Percentiles rank a stretch among this genome's conserved stretches.
These are phyloP conservation scores for Thamnophis sirtalis DNA, from an alignment of 2,113 vertebrate species.

Conservation along the genomic window DNA sequence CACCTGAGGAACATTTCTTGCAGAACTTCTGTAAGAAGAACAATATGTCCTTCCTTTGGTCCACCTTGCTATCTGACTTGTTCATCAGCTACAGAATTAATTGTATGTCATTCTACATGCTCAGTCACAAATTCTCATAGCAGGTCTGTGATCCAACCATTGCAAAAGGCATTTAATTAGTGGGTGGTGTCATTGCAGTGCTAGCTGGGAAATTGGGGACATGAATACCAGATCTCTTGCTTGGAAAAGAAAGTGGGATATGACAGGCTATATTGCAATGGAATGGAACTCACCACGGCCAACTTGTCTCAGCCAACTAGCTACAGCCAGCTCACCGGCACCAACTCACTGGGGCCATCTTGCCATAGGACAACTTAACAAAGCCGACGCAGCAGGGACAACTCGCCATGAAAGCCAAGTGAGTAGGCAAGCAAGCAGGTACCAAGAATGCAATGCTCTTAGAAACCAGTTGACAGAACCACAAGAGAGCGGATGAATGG, in stretches of 20 bases:
- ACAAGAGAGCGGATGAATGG: neutral
- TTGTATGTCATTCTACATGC: neutral
- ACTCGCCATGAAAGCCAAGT: neutral
- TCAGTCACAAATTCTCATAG: neutral
- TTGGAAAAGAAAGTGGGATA: neutral
- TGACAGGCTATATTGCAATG: neutral
- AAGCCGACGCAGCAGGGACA: neutral
- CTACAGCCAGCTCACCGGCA: neutral
- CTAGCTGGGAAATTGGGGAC: neutral
- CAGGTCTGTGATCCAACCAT: neutral
- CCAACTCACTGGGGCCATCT: neutral
- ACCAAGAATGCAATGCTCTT: neutral
- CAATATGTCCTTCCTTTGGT: neutral
- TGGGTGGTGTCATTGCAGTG: neutral
- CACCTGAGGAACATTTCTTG: neutral
- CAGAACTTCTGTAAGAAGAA: neutral
- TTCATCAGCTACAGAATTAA: neutral
- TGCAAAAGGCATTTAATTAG: neutral
- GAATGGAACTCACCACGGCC: neutral
- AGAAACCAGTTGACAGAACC: neutral
- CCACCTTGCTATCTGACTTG: neutral
- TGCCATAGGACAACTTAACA: neutral
- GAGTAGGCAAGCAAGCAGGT: neutral
- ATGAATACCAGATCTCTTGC: neutral
- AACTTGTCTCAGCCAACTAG: neutral